These are phyloP conservation scores for Drosophila parvula DNA, from an alignment of 1,140 invertebrate genomes.

Conservation along the genomic window DNA sequence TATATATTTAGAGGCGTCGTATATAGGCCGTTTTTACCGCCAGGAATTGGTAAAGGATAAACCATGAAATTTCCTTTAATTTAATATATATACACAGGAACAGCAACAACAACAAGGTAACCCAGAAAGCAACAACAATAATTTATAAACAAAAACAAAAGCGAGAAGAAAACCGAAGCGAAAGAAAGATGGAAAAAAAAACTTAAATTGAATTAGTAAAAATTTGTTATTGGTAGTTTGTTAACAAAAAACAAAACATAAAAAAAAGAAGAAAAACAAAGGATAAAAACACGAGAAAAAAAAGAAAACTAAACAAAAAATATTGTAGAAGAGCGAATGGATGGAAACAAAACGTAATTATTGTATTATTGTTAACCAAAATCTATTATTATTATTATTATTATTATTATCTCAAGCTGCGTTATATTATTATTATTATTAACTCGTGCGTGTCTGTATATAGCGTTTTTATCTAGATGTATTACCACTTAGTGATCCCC, in stretches of 20 bases:
- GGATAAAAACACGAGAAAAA: constrained; percentile 1
- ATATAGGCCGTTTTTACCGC: constrained; percentile 71
- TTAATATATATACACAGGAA: constrained; percentile 54
- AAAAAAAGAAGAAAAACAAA: constrained; percentile 21
- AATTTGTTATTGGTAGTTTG: constrained; percentile 83
- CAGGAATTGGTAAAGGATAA: constrained; percentile 73
- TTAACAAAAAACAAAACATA: constrained; percentile 63
- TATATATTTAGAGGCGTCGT: constrained; percentile 55
- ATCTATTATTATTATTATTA: constrained; percentile 76
- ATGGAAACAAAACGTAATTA: constrained; percentile 64
- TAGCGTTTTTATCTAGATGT: constrained; percentile 83
- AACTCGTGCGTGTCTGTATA: constrained; percentile 78
- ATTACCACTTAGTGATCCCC: constrained; percentile 72
- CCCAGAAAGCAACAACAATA: constrained; percentile 75
- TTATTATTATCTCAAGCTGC: constrained; percentile 69
- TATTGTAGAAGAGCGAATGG: constrained; percentile 58
- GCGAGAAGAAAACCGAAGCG: constrained; percentile 29
- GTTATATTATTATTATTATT: constrained; percentile 72
- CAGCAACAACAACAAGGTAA: constrained; percentile 75
- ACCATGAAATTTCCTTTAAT: constrained; percentile 58
- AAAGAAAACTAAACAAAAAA: constrained; percentile 39
- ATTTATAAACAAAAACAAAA: constrained; percentile 58
- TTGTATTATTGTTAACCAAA: constrained; percentile 83
- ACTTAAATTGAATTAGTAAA: constrained; percentile 79
- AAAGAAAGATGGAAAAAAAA: constrained; percentile 19